phyloP scores from a whole-genome alignment of 1,140 invertebrate species.

The Plectrocnemia conspersa region DNA sequence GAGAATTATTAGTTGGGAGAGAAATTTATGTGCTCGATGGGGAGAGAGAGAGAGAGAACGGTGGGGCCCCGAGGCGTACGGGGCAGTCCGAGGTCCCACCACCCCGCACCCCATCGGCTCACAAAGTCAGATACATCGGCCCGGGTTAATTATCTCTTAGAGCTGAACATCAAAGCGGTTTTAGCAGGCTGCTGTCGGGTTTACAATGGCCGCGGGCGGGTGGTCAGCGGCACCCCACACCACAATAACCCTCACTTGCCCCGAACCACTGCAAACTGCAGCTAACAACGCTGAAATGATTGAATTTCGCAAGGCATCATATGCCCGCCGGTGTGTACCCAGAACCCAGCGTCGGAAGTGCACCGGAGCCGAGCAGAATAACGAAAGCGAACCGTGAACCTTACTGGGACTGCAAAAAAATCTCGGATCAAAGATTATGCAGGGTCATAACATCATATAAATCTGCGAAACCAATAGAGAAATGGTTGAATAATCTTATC shows the following conservation, averaged over 20 bases:
- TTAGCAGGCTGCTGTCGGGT: slow-evolving; percentile 26
- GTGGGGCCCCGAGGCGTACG: background rate
- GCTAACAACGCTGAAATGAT: slow-evolving; percentile 20
- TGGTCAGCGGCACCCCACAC: slow-evolving; percentile 14
- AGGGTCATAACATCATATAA: too few species aligned
- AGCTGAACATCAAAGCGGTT: slow-evolving; percentile 36
- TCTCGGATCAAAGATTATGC: too few species aligned
- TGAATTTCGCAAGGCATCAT: slow-evolving; percentile 4
- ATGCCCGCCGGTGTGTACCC: too few species aligned
- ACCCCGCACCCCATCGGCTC: background rate
- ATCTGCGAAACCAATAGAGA: too few species aligned
- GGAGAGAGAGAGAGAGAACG: slow-evolving; percentile 5
- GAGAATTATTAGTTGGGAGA: slow-evolving; percentile 34
- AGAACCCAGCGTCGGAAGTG: background rate
- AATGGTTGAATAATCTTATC: too few species aligned
- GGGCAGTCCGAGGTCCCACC: background rate
- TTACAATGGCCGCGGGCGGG: slow-evolving; percentile 31
- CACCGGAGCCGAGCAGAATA: background rate
- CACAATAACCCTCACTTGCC: slow-evolving; percentile 6
- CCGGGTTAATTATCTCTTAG: slow-evolving; percentile 36
- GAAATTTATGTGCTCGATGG: slow-evolving; percentile 30
- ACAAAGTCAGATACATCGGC: slow-evolving; percentile 31
- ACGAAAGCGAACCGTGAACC: background rate
- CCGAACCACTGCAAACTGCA: slow-evolving; percentile 11
- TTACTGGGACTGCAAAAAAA: too few species aligned